Percentiles rank a stretch among this genome's conserved stretches.
These are phyloP conservation scores for Valencia hispanica DNA, from an alignment of 2,797 vertebrate genomes.

Conservation along the genomic window DNA sequence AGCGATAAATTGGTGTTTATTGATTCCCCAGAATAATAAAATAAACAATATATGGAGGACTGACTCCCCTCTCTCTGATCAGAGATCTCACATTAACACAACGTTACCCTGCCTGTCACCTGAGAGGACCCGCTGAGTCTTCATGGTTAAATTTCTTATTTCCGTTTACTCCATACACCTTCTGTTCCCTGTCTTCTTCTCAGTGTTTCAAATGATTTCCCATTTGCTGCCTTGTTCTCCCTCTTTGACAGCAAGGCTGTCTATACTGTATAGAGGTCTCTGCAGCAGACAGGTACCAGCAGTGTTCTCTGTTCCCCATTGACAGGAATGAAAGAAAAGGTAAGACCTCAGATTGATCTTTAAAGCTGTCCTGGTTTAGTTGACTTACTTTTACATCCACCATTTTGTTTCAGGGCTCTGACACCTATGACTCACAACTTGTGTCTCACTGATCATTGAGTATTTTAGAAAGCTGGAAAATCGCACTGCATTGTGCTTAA, in stretches of 20 bases:
- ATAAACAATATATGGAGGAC: conserved; percentile 51
- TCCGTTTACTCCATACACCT: conserved; percentile 5
- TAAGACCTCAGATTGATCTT: conserved; percentile 55
- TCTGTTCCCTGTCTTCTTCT: conserved; percentile 1
- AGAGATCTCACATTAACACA: conserved; percentile 69
- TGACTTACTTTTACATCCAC: conserved; percentile 16
- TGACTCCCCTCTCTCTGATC: conserved; percentile 44
- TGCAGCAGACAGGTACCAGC: conserved; percentile 35
- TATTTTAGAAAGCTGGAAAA: conserved; percentile 1
- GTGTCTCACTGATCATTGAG: conserved; percentile 2
- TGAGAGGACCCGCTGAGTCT: conserved; percentile 20
- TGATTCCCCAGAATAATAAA: conserved; percentile 47
- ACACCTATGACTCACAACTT: conserved; percentile 10
- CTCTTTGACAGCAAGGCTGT: conserved; percentile 22
- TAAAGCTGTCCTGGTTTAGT: conserved; percentile 13
- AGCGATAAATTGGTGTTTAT: conserved; percentile 39
- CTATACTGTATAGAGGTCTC: conserved; percentile 33
- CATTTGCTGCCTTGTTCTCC: conserved; percentile 9
- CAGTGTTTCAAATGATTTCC: conserved; percentile 37
- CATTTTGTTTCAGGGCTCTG: conserved; percentile 35
- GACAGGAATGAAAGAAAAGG: conserved; percentile 55
- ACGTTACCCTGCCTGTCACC: conserved; percentile 52
- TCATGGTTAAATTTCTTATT: conserved; percentile 13
- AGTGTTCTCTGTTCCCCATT: conserved; percentile 40
- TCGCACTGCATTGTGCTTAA: not conserved